Base-by-base conservation (phyloP, 2,888 invertebrate genomes). In the Frankliniella intonsa region DNA sequence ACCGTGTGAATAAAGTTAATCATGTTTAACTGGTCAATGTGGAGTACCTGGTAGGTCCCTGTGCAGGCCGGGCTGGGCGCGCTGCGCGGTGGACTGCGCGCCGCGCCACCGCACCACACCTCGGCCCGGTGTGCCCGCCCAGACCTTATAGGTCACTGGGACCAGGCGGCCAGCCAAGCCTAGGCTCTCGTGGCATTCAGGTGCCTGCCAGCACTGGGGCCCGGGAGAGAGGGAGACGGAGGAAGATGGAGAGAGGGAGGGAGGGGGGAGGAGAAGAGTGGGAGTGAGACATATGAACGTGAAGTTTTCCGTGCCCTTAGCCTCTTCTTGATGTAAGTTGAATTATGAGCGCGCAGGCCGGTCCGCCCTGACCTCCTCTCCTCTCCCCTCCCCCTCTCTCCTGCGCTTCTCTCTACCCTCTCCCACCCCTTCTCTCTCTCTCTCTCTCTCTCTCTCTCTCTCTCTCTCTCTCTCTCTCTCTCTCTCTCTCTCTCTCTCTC, bases 91-190 rank as follows among this genome's bases (percentile, higher is more conserved):
- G 38, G 5, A 38, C 3, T 14, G 55, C 55, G 14, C 2, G 55
- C 22, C 22, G 5, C 69, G 22, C 22, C 22, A n/a, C 69, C 22
- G 69, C 69, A 1, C 22, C 69, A 22, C 69, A 22, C 22, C 69
- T 19, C 22, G 69, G 22, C 69, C 19, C 65, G 65, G 19, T 19
- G 65, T 19, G 62, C 62, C 51, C 51, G 65, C 65, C 5, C 69
- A 38, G 38, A 38, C 69, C 69, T 69, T 22, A 69, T 69, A 69
- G 69, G 69, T 69, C 69, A 69, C 69, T n/a, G 69, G 19, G 69
- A 22, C 69, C 69, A 69, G 69, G 69, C 62, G 62, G 17, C 62
- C 38, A n/a, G 62, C 62, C 62, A 62, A 62, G 17, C 69, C 55
- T 22, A 22, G 22, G 22, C 69, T 69, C 22, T 69, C 8, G 69